phyloP scores from a whole-genome alignment of 1,140 invertebrate genomes.

The Drosophila ananassae region DNA sequence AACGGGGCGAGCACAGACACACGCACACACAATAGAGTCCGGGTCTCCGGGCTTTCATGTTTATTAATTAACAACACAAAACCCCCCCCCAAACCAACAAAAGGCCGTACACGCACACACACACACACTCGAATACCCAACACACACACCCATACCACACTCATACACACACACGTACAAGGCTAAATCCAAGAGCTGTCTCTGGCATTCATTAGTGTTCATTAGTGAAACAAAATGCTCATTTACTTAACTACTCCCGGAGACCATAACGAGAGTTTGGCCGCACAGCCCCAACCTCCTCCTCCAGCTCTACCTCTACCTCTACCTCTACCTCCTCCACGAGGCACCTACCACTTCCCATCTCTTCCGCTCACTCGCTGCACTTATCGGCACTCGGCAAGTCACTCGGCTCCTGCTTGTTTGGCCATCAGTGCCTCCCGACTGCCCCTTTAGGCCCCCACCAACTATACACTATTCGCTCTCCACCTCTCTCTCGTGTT shows the following conservation, averaged over 20 bases:
- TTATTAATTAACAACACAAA: conserved; percentile 84
- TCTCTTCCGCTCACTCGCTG: conserved; percentile 10
- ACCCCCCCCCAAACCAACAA: conserved; percentile 70
- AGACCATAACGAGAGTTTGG: conserved; percentile 53
- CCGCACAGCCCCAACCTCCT: not conserved
- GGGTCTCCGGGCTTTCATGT: conserved; percentile 69
- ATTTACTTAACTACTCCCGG: conserved; percentile 81
- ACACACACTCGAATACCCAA: conserved; percentile 3
- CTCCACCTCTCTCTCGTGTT: conserved; percentile 70
- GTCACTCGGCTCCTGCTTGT: conserved; percentile 55
- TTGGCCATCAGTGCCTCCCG: conserved; percentile 9
- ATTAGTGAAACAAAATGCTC: conserved; percentile 84
- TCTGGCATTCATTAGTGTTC: conserved; percentile 83
- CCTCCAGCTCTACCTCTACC: conserved; percentile 7
- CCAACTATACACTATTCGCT: conserved; percentile 1
- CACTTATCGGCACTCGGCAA: conserved; percentile 76
- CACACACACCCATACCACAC: conserved; percentile 12
- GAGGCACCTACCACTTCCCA: not conserved
- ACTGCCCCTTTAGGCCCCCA: not conserved
- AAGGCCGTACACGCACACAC: conserved; percentile 59
- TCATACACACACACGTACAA: conserved; percentile 18
- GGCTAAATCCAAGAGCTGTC: conserved; percentile 74
- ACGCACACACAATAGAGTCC: conserved; percentile 56
- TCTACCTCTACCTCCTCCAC: conserved; percentile 3
- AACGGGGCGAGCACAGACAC: conserved; percentile 68